Evolutionary conservation across 2,797 vertebrate genomes (phyloP).

Genomic region (Gymnoscopelus microlampas): DNA sequence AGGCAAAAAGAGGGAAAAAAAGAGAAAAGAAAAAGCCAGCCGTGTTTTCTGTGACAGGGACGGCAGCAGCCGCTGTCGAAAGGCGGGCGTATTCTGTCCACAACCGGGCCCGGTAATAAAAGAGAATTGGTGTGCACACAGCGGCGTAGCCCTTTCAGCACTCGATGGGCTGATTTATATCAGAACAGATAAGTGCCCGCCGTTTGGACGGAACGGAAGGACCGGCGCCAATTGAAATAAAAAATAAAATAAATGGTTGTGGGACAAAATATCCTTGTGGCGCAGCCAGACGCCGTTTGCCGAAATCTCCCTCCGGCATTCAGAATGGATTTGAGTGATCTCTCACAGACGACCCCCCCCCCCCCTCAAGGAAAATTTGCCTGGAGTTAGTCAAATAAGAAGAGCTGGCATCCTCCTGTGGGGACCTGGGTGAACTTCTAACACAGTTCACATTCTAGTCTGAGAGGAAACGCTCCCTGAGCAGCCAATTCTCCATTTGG

Average conservation of each 20-base stretch:
- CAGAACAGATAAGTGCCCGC: slow-evolving; percentile 26
- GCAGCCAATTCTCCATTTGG: neutral
- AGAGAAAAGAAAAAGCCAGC: neutral
- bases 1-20: slow-evolving; percentile 2
- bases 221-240: slow-evolving; percentile 17
- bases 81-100: slow-evolving; percentile 32
- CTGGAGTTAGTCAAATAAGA: slow-evolving; percentile 46
- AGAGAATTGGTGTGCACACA: slow-evolving; percentile 39
- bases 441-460: slow-evolving; percentile 26
- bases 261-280: neutral
- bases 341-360: slow-evolving; percentile 39
- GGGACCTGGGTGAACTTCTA: slow-evolving; percentile 22
- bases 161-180: slow-evolving; percentile 43
- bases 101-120: slow-evolving; percentile 35
- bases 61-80: slow-evolving; percentile 34
- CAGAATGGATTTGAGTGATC: slow-evolving; percentile 41
- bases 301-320: slow-evolving; percentile 33
- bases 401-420: slow-evolving; percentile 14
- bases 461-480: slow-evolving; percentile 14
- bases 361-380: slow-evolving; percentile 39
- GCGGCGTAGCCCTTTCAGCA: slow-evolving; percentile 42
- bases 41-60: neutral
- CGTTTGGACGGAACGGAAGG: slow-evolving; percentile 27
- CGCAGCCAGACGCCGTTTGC: neutral
- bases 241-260: slow-evolving; percentile 36